Conservation (phyloP, 2,888 invertebrate species). For the Amiota mariae region DNA sequence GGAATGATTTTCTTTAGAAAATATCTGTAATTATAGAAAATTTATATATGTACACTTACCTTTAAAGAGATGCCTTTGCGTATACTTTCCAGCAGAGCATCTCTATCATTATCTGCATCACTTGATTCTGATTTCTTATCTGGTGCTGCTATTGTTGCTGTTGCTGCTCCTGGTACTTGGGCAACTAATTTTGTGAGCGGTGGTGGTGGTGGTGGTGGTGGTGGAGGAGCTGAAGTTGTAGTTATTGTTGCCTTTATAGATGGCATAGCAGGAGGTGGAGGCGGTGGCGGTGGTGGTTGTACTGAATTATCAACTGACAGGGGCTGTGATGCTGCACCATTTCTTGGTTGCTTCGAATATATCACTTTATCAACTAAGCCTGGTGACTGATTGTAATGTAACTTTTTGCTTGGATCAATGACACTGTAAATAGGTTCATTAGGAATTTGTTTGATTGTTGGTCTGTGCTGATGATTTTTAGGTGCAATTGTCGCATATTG, state of each 20-base stretch:
- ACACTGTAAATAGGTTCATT: not conserved
- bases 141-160: not conserved
- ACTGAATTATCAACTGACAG: slow-evolving; percentile 18
- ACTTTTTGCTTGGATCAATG: not conserved
- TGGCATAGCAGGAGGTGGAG: slow-evolving; percentile 38
- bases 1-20: slow-evolving; percentile 25
- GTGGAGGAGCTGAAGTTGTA: slow-evolving; percentile 30
- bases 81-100: slow-evolving; percentile 63
- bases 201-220: slow-evolving; percentile 44
- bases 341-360: slow-evolving; percentile 37
- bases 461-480: not conserved
- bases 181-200: slow-evolving; percentile 25
- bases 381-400: slow-evolving; percentile 36
- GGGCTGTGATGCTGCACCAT: not conserved
- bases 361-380: slow-evolving; percentile 39
- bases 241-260: slow-evolving; percentile 17
- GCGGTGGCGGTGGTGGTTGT: slow-evolving; percentile 33
- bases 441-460: not conserved
- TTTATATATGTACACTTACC: slow-evolving; percentile 54
- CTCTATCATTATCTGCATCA: slow-evolving; percentile 40
- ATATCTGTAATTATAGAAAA: not conserved
- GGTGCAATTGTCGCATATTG: slow-evolving; percentile 52
- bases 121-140: slow-evolving; percentile 39
- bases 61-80: slow-evolving; percentile 61
- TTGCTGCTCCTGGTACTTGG: slow-evolving; percentile 16